These are phyloP conservation scores for Idaea biselata DNA, from an alignment of 2,888 invertebrate genomes.

Conservation along the genomic window DNA sequence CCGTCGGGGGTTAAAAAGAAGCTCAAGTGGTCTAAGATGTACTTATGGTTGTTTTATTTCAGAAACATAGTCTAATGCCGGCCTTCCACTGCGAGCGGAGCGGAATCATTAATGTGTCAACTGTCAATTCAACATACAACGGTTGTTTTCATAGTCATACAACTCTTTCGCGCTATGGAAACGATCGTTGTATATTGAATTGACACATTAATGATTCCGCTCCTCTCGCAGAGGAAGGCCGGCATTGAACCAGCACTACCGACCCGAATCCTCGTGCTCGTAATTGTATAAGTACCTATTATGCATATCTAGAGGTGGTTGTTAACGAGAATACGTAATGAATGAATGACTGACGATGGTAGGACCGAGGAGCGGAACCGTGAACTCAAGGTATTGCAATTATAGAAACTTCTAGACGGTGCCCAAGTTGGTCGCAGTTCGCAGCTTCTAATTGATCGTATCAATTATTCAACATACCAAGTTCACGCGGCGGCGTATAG, in stretches of 20 bases:
- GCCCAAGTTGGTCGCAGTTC: conserved; percentile 45
- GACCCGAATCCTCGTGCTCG: conserved; percentile 10
- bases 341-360: conserved; percentile 46
- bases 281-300: conserved; percentile 15
- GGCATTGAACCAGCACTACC: not conserved
- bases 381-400: conserved; percentile 50
- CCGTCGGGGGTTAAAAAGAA: too few relatives aligned
- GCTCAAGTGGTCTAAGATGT: too few relatives aligned
- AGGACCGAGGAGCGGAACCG: conserved; percentile 40
- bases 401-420: conserved; percentile 46
- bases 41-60: too few relatives aligned
- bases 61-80: too few relatives aligned
- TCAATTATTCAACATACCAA: conserved; percentile 64
- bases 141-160: too few relatives aligned
- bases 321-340: conserved; percentile 45
- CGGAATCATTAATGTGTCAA: too few relatives aligned
- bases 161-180: too few relatives aligned
- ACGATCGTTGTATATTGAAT: too few relatives aligned
- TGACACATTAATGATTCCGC: too few relatives aligned
- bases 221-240: too few relatives aligned
- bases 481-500: conserved; percentile 37
- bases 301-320: conserved; percentile 22
- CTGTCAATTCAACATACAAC: too few relatives aligned
- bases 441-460: conserved; percentile 60
- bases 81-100: too few relatives aligned